phyloP scores from a whole-genome alignment of 2,797 vertebrate species.

The Nothura maculosa region DNA sequence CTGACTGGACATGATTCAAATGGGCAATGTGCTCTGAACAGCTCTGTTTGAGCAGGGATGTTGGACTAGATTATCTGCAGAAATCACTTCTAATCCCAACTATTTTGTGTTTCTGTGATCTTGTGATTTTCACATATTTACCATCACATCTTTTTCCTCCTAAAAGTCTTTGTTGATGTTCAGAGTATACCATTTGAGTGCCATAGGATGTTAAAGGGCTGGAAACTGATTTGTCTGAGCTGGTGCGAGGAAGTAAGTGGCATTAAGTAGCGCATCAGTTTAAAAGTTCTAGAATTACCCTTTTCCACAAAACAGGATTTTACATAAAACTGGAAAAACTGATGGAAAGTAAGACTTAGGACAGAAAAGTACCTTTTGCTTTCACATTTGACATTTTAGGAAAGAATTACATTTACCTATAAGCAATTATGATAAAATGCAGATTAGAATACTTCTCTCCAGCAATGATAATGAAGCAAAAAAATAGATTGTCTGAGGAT shows the following conservation, averaged over 20 bases:
- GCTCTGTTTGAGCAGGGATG: not conserved
- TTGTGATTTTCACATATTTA: not conserved
- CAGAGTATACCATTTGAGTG: not conserved
- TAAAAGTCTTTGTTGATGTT: not conserved
- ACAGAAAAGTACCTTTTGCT: slow-evolving; percentile 2
- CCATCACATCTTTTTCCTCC: not conserved
- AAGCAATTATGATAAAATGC: slow-evolving; percentile 35
- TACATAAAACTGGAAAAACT: not conserved
- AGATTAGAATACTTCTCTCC: slow-evolving; percentile 33
- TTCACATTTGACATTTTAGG: not conserved
- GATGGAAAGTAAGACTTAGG: not conserved
- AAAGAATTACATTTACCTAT: slow-evolving; percentile 10
- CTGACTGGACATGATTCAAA: not conserved
- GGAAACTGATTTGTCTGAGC: not conserved
- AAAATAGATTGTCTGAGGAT: slow-evolving; percentile 53
- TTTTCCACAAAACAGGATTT: not conserved
- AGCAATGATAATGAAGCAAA: slow-evolving; percentile 53
- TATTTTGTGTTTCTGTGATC: not conserved
- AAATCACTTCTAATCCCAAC: not conserved
- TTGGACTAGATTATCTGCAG: not conserved
- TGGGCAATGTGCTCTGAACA: not conserved
- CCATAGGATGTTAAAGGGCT: not conserved
- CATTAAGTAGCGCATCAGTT: not conserved
- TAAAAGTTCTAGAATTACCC: not conserved
- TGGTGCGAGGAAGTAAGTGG: not conserved